Evolutionary conservation across 2,797 vertebrate genomes (phyloP), one percentile per base, ranked within the genome.

Genomic region (Tinamus major): DNA sequence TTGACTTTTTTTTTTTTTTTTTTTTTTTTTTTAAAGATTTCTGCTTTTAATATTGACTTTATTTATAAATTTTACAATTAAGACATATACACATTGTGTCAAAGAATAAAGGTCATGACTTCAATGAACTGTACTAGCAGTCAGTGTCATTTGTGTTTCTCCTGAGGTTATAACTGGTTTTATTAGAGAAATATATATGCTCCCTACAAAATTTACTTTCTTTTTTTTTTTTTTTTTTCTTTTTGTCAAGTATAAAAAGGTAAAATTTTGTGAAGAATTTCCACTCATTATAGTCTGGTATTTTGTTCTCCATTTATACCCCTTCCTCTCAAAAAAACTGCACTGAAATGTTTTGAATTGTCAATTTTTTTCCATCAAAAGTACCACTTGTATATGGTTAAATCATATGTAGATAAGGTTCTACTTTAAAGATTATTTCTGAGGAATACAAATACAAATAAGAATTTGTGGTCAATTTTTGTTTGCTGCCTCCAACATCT

Each of bases 51-150:
- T 82, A 29, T 39, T 61, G 44, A 69, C 1, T 70, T 90, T 85
- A 69, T 89, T 93, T 90, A 53, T 74, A 90, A 84, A 81, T 70
- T 88, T 95, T 96, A 71, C 68, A 82, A 41, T 23, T 79, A 67
- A 71, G 61, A 79, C 31, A 76, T 18, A 2, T 7, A 64, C 48
- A 71, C 49, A 49, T 90, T 94, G 88, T 92, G 48, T 78, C 69
- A 88, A 71, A 90, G 86, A 95, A 94, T 90, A 93, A 95, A 96
- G 20, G 70, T 56, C 46, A 58, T 56, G 24, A 85, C 79, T 92
- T 93, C 61, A 68, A 55, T 90, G 64, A 85, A 92, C 6, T 8
- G 8, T 58, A 46, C 7, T 21, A 27, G 19, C 13, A n/a, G 42
- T 68, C 17, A 46, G 44, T 35, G 61, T 82, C 13, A 59, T 93